Evolutionary conservation across 2,113 vertebrate genomes (phyloP).

Genomic region (Gambusia affinis): DNA sequence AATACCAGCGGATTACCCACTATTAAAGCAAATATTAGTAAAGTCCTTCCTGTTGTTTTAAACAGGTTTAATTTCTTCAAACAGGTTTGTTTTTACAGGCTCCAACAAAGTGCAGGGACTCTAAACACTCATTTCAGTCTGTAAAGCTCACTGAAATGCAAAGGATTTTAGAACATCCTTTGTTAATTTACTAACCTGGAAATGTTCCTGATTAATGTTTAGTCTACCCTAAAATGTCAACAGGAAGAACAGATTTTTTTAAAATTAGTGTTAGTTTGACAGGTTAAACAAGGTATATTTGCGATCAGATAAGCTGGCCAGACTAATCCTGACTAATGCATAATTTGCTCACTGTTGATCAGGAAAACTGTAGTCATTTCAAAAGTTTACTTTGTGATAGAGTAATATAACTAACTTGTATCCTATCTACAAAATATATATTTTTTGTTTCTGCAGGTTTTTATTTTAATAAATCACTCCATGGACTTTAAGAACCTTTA

Average conservation of each 20-base stretch:
- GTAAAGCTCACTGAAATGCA: neutral
- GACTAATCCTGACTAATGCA: neutral
- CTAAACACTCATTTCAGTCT: neutral
- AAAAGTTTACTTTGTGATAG: neutral
- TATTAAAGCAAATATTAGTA: neutral
- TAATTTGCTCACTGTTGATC: neutral
- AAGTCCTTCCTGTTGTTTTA: neutral
- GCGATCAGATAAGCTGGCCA: conserved; percentile 8
- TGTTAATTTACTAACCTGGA: neutral
- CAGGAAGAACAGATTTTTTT: neutral
- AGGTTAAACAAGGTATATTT: conserved; percentile 9
- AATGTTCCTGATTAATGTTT: conserved; percentile 30
- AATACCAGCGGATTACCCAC: neutral
- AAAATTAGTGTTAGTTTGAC: conserved; percentile 1
- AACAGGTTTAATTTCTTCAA: neutral
- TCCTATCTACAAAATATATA: neutral
- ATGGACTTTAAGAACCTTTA: neutral
- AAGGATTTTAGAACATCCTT: neutral
- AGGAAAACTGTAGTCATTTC: neutral
- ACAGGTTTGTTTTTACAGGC: neutral
- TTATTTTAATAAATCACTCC: neutral
- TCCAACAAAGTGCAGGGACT: neutral
- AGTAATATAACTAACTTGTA: neutral
- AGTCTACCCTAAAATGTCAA: conserved; percentile 16
- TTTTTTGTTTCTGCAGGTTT: neutral